A percentile compares a stretch with the other conserved stretches of the same genome.
These are phyloP conservation scores for Cremastinae sp. DNA, from an alignment of 2,888 invertebrate species.

Conservation along the genomic window DNA sequence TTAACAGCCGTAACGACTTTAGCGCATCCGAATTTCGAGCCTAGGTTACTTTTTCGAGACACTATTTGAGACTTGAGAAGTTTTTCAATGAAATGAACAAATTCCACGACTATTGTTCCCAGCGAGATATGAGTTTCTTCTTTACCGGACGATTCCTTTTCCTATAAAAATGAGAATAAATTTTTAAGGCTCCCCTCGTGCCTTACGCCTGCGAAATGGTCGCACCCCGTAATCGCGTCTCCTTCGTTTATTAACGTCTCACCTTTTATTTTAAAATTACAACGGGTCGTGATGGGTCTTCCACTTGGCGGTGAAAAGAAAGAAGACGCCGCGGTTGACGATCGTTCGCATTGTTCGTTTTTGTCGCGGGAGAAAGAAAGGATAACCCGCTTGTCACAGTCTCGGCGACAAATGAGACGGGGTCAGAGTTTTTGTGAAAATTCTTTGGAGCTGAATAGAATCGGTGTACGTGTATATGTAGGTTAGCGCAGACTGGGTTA, in stretches of 20 bases:
- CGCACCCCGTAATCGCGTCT: slow-evolving; percentile 21
- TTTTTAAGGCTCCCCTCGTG: slow-evolving; percentile 53
- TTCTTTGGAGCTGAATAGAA: slow-evolving; percentile 33
- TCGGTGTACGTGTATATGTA: slow-evolving; percentile 11
- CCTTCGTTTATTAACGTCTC: slow-evolving; percentile 22
- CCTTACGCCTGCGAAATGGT: slow-evolving; percentile 33
- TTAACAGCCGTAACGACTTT: slow-evolving; percentile 7
- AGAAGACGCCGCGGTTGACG: slow-evolving; percentile 1
- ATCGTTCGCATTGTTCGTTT: slow-evolving; percentile 13
- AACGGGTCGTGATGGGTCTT: slow-evolving; percentile 26
- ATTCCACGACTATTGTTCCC: slow-evolving; percentile 1
- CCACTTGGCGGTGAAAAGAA: slow-evolving; percentile 21
- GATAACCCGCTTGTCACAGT: too few species aligned
- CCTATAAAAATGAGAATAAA: slow-evolving; percentile 26
- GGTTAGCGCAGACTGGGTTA: slow-evolving; percentile 62
- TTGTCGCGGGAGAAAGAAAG: too few species aligned
- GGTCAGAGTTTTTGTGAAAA: slow-evolving; percentile 19
- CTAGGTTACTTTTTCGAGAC: not conserved
- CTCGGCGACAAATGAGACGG: not conserved
- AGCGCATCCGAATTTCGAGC: not conserved
- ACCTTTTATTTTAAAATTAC: slow-evolving; percentile 42
- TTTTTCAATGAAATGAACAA: slow-evolving; percentile 11
- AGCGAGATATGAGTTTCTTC: too few species aligned
- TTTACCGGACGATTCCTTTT: slow-evolving; percentile 5
- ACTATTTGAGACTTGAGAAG: not conserved